Evolutionary conservation across 30 jellyfish, hydroid and myxozoan genomes (phyloP).

Genomic region (Phacellophora camtschatica): DNA sequence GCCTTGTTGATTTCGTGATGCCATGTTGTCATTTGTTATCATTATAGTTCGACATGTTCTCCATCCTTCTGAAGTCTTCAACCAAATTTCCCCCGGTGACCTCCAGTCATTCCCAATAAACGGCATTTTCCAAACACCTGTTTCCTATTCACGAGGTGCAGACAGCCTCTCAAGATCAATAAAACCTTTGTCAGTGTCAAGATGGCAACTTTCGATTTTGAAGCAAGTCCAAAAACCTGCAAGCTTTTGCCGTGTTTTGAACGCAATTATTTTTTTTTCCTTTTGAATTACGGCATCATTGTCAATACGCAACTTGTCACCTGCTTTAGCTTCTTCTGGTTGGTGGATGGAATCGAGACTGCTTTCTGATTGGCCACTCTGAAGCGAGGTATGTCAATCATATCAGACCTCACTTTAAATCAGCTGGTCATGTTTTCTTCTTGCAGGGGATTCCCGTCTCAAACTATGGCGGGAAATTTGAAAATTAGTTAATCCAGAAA

Average conservation of each 20-base stretch:
- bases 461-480: neutral
- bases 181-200: neutral
- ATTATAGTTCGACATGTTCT: slow-evolving; percentile 63
- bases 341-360: neutral
- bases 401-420: neutral
- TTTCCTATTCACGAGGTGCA: neutral
- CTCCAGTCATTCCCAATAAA: slow-evolving; percentile 24
- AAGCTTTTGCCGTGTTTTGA: neutral
- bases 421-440: neutral
- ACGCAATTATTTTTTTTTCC: neutral
- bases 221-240: slow-evolving; percentile 41
- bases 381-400: neutral
- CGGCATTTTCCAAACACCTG: slow-evolving; percentile 49
- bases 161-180: neutral
- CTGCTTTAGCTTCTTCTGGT: slow-evolving; percentile 15
- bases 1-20: neutral
- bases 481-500: too few species aligned
- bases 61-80: slow-evolving; percentile 82
- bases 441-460: neutral
- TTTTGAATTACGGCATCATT: slow-evolving; percentile 7
- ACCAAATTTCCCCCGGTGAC: slow-evolving; percentile 68
- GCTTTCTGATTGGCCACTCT: slow-evolving; percentile 22
- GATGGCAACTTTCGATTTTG: slow-evolving; percentile 20
- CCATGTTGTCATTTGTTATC: slow-evolving; percentile 26
- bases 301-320: slow-evolving; percentile 17